Conservation (phyloP, 2,113 vertebrate genomes). For the Ageneiosus marmoratus region DNA sequence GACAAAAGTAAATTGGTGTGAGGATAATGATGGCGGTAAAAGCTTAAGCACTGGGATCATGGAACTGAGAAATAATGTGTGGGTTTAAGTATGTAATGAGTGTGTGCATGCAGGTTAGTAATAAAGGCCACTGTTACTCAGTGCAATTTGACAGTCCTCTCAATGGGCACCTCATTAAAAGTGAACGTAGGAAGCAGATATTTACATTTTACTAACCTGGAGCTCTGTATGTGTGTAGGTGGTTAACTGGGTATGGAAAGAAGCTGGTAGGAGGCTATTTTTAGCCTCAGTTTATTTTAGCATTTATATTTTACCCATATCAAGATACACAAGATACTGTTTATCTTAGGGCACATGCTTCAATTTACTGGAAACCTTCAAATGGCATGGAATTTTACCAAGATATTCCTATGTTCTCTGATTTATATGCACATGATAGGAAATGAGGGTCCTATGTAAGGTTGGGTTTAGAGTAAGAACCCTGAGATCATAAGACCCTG, state of each 20-base stretch:
- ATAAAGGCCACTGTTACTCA: not conserved
- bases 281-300: not conserved
- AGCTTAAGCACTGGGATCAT: not conserved
- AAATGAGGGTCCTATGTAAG: too few species aligned
- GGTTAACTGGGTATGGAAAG: not conserved
- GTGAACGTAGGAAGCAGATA: not conserved
- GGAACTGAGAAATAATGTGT: not conserved
- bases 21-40: not conserved
- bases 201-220: conserved; percentile 7
- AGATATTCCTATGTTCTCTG: too few species aligned
- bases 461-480: too few species aligned
- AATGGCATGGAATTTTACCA: not conserved
- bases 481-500: too few species aligned
- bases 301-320: not conserved
- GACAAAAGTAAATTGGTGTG: conserved; percentile 17
- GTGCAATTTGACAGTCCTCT: conserved; percentile 8
- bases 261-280: not conserved
- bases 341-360: not conserved
- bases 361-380: not conserved
- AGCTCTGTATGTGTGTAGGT: not conserved
- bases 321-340: not conserved
- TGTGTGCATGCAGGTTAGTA: conserved; percentile 11
- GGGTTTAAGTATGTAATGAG: not conserved
- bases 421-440: too few species aligned
- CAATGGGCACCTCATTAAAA: conserved; percentile 38